A percentile compares a stretch with the other conserved stretches of the same genome.
Conservation (phyloP, 1,140 invertebrate genomes). For the Zaprionus camerounensis region DNA sequence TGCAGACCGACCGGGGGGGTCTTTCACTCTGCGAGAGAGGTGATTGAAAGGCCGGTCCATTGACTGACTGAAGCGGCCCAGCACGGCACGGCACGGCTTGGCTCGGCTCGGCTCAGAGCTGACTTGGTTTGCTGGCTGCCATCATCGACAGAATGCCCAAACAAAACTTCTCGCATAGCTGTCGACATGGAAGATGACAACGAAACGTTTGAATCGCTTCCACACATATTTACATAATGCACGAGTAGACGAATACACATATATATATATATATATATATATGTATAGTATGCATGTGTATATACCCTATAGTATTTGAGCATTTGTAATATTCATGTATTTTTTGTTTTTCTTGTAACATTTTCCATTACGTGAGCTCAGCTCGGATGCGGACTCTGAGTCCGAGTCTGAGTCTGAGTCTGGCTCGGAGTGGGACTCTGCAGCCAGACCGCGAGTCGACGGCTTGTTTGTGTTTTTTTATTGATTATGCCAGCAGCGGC, state of each 20-base stretch:
- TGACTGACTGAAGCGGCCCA: conserved; percentile 35
- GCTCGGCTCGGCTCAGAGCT: neutral
- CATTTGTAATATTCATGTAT: conserved; percentile 11
- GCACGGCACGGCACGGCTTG: neutral
- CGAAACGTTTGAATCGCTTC: conserved; percentile 23
- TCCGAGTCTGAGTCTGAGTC: neutral
- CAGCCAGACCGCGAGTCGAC: conserved; percentile 7
- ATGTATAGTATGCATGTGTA: neutral
- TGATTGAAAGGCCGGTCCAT: conserved; percentile 33
- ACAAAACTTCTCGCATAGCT: conserved; percentile 59
- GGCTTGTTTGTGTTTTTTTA: conserved; percentile 37
- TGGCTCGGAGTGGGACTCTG: neutral
- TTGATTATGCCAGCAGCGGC: conserved; percentile 69
- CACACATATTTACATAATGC: conserved; percentile 20
- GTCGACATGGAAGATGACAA: conserved; percentile 45
- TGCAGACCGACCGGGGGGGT: conserved; percentile 26
- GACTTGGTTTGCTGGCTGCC: conserved; percentile 12
- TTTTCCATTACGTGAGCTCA: conserved; percentile 70
- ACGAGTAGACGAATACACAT: neutral
- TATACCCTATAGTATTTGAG: neutral
- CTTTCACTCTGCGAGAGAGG: conserved; percentile 8
- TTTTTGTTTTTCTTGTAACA: conserved; percentile 60
- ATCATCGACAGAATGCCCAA: conserved; percentile 57
- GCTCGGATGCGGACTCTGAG: conserved; percentile 11
- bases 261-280: conserved; percentile 10